Base-by-base conservation (phyloP, 2,797 vertebrate species). In the Mormyrops boulengeri region DNA sequence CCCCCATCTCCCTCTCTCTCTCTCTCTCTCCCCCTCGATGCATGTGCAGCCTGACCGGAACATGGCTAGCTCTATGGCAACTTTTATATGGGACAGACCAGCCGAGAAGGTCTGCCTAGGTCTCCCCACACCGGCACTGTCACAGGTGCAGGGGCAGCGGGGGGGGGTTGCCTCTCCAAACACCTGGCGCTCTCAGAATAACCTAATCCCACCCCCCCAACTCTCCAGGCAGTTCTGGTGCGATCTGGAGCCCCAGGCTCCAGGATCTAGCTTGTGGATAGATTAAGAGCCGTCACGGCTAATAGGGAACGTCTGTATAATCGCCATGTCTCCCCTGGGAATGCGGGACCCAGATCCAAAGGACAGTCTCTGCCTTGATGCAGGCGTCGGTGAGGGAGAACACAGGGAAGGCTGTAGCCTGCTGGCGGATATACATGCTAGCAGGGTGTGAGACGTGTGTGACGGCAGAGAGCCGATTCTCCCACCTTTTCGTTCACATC, bases 181-280 rank as follows among this genome's bases (percentile, higher is more conserved):
- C 91, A 92, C 91, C 88, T 89, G 92, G 77, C 49, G 19, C 86
- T 90, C 89, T 57, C 77, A 90, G 92, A 93, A 93, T 93, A 93
- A 92, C 87, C 90, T 8, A 11, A 11, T 6, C 6, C 41, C 4
- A 30, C 14, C 5, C 50, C 41, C 22, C 87, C 66, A 88, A 47
- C 11, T 84, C 41, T 26, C 88, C 66, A 34, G 88, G 89, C 84
- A 86, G 60, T 82, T 49, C 89, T 92, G 90, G 77, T 92, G 44
- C 44, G 38, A 47, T 49, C 8, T 9, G 14, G 44, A 50, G 41
- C 7, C 82, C 44, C 19, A 17, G 49, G 44, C 11, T 34, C 57
- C 34, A 60, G 26, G 89, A 82, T 87, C 88, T 88, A 47, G 90
- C 73, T 88, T 82, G 89, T 88, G 60, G 57, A 89, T 82, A 90